A percentile compares a stretch with the other conserved stretches of the same genome.
phyloP scores from a whole-genome alignment of 1,140 invertebrate genomes.

The Zaprionus davidi region DNA sequence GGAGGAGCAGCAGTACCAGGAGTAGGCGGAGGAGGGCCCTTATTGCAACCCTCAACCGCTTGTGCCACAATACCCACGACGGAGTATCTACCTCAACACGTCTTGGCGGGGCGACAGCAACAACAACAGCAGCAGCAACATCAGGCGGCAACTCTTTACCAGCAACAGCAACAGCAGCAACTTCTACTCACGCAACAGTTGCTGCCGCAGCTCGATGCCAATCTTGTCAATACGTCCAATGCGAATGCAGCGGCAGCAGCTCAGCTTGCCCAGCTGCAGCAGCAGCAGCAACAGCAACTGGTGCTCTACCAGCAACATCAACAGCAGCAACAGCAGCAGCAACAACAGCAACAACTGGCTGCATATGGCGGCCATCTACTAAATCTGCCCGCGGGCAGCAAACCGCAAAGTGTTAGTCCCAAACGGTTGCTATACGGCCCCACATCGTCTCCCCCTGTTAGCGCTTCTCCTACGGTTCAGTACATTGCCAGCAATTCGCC shows the following conservation, averaged over 20 bases:
- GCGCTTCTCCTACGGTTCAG: constrained; percentile 52
- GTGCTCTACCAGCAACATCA: constrained; percentile 63
- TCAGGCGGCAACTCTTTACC: constrained; percentile 38
- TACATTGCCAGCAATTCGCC: constrained; percentile 63
- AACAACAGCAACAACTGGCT: constrained; percentile 52
- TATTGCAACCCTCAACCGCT: constrained; percentile 59
- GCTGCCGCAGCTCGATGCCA: constrained; percentile 72
- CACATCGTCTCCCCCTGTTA: constrained; percentile 22
- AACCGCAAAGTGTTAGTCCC: constrained; percentile 74
- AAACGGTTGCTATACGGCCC: constrained; percentile 68
- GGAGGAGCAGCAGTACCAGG: constrained; percentile 35
- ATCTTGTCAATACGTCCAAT: constrained; percentile 81
- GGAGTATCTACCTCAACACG: constrained; percentile 80
- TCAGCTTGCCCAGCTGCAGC: constrained; percentile 72
- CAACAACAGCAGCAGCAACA: constrained; percentile 56
- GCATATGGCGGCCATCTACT: constrained; percentile 56
- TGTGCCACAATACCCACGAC: constrained; percentile 53
- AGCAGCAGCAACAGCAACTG: constrained; percentile 61
- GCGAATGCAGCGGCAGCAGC: constrained; percentile 75
- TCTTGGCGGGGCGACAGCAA: constrained; percentile 68
- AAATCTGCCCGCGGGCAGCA: constrained; percentile 59
- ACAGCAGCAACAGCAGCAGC: constrained; percentile 58
- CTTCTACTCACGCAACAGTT: constrained; percentile 56
- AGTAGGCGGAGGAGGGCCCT: constrained; percentile 34
- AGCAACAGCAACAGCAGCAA: constrained; percentile 60